Conservation (phyloP, 2,797 vertebrate species). For the Periophthalmus magnuspinnatus region DNA sequence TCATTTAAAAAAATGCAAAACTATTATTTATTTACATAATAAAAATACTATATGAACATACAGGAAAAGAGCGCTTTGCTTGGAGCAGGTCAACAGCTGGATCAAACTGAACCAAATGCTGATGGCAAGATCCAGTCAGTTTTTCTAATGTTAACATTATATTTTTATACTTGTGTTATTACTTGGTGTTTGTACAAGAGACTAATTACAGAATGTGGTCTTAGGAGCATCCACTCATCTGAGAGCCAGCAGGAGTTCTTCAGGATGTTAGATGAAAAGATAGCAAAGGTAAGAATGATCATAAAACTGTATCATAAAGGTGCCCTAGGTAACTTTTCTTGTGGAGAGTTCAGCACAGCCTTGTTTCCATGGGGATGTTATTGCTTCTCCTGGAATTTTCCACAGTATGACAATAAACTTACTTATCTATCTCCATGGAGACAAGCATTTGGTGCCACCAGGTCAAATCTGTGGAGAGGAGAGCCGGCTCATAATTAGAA, state of each 20-base stretch:
- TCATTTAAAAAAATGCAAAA: not conserved
- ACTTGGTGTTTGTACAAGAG: not conserved
- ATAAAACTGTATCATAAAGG: not conserved
- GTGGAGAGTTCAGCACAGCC: too few relatives aligned
- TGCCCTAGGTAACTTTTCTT: too few relatives aligned
- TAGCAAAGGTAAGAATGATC: slow-evolving; percentile 86
- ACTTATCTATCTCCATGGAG: too few relatives aligned
- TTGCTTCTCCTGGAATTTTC: too few relatives aligned
- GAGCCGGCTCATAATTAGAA: too few relatives aligned
- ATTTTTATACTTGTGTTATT: not conserved
- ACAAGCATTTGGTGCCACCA: too few relatives aligned
- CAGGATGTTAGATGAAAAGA: slow-evolving; percentile 98
- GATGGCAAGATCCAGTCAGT: slow-evolving; percentile 80
- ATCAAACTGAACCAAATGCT: slow-evolving; percentile 66
- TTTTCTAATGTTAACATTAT: not conserved
- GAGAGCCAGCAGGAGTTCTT: slow-evolving; percentile 99
- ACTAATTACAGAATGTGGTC: not conserved
- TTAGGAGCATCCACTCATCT: slow-evolving; percentile 94
- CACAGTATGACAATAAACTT: too few relatives aligned
- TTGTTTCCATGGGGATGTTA: too few relatives aligned
- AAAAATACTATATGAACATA: slow-evolving; percentile 40
- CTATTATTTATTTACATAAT: not conserved
- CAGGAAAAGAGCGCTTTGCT: slow-evolving; percentile 95
- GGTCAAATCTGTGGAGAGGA: too few relatives aligned
- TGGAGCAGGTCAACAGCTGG: slow-evolving; percentile 68